These are phyloP conservation scores for Limulus polyphemus DNA, from an alignment of 2,888 invertebrate species.

Conservation along the genomic window DNA sequence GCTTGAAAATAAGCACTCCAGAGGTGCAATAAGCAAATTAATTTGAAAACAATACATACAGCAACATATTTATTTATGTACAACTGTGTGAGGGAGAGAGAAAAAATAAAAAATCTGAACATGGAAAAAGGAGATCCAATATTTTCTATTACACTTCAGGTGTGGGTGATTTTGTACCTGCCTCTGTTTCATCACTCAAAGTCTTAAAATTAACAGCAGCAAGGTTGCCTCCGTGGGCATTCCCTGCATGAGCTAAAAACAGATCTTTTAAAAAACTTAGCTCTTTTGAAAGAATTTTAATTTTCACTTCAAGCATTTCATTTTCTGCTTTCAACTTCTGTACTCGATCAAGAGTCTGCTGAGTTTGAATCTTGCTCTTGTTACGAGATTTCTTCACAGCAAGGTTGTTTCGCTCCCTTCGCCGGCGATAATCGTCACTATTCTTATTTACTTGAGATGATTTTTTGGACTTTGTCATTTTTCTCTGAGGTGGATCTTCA, in stretches of 20 bases:
- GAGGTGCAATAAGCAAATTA: too few relatives aligned
- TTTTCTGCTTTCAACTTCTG: conserved; percentile 63
- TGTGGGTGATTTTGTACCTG: not conserved
- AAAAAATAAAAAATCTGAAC: too few relatives aligned
- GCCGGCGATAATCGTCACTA: conserved; percentile 55
- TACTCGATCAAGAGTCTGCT: conserved; percentile 61
- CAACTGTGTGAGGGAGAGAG: too few relatives aligned
- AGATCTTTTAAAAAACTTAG: conserved; percentile 65
- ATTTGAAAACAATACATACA: too few relatives aligned
- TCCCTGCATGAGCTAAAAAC: conserved; percentile 65
- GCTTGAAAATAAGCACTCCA: too few relatives aligned
- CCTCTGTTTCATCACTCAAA: conserved; percentile 13
- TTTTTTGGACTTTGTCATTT: too few relatives aligned
- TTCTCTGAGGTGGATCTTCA: too few relatives aligned
- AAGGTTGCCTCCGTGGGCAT: conserved; percentile 32
- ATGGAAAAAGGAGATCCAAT: too few relatives aligned
- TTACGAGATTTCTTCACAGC: conserved; percentile 70
- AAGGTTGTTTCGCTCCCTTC: conserved; percentile 65
- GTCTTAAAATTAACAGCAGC: conserved; percentile 33
- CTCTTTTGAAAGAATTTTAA: conserved; percentile 65
- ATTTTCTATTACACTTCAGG: not conserved
- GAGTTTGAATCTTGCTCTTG: conserved; percentile 53
- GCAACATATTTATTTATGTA: too few relatives aligned
- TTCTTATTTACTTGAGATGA: conserved; percentile 24
- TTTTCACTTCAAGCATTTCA: conserved; percentile 63